These are phyloP conservation scores for Troglohyphantes excavatus DNA, from an alignment of 2,888 invertebrate genomes.

Conservation along the genomic window DNA sequence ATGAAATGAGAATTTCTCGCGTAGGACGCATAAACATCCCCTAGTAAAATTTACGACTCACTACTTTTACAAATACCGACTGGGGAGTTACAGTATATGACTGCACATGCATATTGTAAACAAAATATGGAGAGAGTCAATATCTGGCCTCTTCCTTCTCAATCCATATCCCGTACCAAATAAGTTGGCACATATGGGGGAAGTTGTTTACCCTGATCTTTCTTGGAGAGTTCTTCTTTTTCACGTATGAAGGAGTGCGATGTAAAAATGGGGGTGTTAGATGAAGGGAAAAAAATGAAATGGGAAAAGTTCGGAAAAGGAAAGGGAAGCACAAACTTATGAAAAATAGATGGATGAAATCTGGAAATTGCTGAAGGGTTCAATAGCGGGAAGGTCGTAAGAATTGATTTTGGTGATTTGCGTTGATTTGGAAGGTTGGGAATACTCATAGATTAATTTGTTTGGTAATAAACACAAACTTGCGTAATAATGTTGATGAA, in stretches of 20 bases:
- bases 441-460: no score
- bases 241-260: neutral
- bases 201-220: neutral
- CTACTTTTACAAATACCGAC: neutral
- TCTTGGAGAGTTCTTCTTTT: neutral
- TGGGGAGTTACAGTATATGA: neutral
- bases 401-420: no score
- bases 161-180: neutral
- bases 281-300: neutral
- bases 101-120: neutral
- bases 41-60: constrained; percentile 1
- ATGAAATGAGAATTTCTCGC: neutral
- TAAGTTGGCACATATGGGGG: neutral
- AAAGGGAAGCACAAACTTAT: neutral
- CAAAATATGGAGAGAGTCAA: constrained; percentile 1
- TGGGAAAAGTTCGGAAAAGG: neutral
- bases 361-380: neutral
- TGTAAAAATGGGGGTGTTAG: neutral
- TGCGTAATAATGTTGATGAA: no score
- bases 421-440: no score
- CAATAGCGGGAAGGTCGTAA: no score
- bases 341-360: neutral
- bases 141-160: neutral
- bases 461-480: no score
- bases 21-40: neutral